phyloP scores from a whole-genome alignment of 2,797 vertebrate genomes.

The Lemur catta region DNA sequence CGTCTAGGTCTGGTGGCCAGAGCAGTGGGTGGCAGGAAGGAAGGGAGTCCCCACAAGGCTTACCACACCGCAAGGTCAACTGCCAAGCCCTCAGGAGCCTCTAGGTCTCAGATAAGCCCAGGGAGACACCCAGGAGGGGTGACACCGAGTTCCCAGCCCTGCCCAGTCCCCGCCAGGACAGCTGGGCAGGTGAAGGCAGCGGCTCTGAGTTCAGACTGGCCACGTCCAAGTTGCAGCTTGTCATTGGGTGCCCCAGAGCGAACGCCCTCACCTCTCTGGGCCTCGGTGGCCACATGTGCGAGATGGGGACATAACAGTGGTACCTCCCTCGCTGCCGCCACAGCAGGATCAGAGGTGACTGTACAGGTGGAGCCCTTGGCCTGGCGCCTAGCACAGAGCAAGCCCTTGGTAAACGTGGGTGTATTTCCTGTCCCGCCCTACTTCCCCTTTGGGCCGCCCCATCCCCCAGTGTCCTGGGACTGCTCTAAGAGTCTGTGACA shows the following conservation, averaged over 20 bases:
- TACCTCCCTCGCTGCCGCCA: neutral
- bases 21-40: neutral
- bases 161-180: neutral
- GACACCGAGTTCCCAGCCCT: neutral
- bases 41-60: neutral
- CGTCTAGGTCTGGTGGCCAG: neutral
- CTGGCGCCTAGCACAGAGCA: neutral
- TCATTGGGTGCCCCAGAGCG: neutral
- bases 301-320: neutral
- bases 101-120: neutral
- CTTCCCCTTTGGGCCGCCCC: neutral
- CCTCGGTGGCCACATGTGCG: neutral
- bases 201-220: neutral
- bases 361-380: neutral
- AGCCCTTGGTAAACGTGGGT: neutral
- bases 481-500: neutral
- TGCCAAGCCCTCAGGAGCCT: neutral
- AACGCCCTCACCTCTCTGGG: neutral
- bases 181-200: neutral
- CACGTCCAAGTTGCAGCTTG: neutral
- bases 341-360: neutral
- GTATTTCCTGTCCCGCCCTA: slow-evolving; percentile 38
- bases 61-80: neutral
- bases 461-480: rapidly evolving
- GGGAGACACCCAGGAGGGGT: rapidly evolving